Evolutionary conservation across 2,888 invertebrate species (phyloP).

Genomic region (Periphyllus acericola): DNA sequence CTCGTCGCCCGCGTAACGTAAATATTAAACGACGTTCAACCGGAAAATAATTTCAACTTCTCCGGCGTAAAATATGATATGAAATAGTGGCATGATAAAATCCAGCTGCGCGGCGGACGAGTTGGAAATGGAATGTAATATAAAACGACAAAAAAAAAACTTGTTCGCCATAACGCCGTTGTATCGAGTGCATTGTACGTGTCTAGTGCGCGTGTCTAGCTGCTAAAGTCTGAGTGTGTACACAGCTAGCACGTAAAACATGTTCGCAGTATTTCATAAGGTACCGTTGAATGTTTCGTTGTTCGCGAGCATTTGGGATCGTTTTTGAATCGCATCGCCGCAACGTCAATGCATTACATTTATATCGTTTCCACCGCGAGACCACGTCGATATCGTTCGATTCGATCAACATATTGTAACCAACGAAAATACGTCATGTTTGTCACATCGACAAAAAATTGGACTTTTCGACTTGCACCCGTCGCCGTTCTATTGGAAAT

Average conservation of each 20-base stretch:
- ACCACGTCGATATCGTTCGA: too few relatives aligned
- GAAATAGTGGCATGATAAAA: background rate
- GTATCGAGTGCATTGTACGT: background rate
- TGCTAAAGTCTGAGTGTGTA: background rate
- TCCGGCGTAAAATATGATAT: background rate
- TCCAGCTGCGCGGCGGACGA: background rate
- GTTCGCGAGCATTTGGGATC: too few relatives aligned
- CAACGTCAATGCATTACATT: too few relatives aligned
- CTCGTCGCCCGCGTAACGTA: background rate
- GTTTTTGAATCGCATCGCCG: too few relatives aligned
- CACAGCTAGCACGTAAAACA: background rate
- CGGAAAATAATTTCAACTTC: background rate
- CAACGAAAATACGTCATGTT: too few relatives aligned
- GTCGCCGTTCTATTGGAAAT: too few relatives aligned
- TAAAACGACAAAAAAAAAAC: background rate
- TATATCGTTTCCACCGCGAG: too few relatives aligned
- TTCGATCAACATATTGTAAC: too few relatives aligned
- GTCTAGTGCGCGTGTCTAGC: background rate
- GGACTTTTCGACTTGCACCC: too few relatives aligned
- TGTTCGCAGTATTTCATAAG: too few relatives aligned
- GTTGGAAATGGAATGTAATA: background rate
- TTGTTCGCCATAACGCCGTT: background rate
- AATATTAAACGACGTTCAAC: background rate
- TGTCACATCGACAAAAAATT: too few relatives aligned
- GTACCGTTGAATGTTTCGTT: too few relatives aligned